Conservation (phyloP, 2,113 vertebrate species). For the Macaca nemestrina region DNA sequence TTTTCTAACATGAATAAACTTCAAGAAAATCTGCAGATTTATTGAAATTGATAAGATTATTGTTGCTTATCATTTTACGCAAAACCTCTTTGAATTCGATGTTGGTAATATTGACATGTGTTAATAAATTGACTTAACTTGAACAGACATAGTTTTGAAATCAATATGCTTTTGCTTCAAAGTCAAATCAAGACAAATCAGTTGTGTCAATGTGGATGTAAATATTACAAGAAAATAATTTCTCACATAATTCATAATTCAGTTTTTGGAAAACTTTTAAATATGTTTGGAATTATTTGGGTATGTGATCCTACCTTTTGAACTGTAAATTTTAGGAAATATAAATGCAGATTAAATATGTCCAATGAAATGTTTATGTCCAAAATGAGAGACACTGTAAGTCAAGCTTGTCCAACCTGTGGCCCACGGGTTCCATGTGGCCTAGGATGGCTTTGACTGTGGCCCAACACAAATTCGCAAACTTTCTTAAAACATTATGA, state of each 20-base stretch:
- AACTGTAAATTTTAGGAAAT: constrained; percentile 11
- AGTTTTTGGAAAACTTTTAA: neutral
- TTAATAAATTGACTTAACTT: constrained; percentile 30
- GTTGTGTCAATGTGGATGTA: neutral
- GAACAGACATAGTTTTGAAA: constrained; percentile 15
- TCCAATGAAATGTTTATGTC: neutral
- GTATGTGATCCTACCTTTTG: neutral
- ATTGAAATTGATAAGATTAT: neutral
- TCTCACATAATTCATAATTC: neutral
- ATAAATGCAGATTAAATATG: constrained; percentile 15
- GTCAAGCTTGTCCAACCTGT: no score
- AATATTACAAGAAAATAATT: neutral
- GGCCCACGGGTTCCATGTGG: no score
- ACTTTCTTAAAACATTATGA: no score
- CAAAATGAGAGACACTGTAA: neutral
- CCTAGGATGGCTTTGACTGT: no score
- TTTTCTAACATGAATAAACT: constrained; percentile 2
- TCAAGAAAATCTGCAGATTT: neutral
- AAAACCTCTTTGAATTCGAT: neutral
- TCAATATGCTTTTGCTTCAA: neutral
- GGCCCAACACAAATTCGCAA: no score
- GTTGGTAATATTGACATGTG: neutral
- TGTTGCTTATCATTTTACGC: neutral
- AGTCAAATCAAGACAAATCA: neutral
- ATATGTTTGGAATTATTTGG: neutral